Conservation (phyloP, 2,888 invertebrate species). For the Standfussiana lucernea region DNA sequence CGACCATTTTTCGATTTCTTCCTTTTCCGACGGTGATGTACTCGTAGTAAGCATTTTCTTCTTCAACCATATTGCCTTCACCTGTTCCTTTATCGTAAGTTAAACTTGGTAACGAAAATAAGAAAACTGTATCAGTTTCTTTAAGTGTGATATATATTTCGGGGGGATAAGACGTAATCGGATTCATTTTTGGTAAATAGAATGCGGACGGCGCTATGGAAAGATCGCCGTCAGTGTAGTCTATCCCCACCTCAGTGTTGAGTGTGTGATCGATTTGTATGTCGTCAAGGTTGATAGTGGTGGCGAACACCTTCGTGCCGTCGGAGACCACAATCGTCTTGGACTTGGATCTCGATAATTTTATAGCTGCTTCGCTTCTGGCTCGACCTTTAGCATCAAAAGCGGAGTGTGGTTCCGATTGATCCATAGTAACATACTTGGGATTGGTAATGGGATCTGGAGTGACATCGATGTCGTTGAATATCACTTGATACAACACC, state of each 20-base stretch:
- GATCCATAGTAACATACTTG: constrained; percentile 80
- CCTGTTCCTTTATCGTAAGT: constrained; percentile 91
- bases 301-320: constrained; percentile 83
- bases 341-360: constrained; percentile 70
- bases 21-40: constrained; percentile 93
- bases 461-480: constrained; percentile 78
- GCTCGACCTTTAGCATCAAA: constrained; percentile 77
- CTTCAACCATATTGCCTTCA: constrained; percentile 90
- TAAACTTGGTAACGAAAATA: constrained; percentile 92
- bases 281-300: constrained; percentile 89
- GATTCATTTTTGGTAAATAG: constrained; percentile 80
- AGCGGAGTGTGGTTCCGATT: constrained; percentile 81
- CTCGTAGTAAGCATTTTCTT: constrained; percentile 92
- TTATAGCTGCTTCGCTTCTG: constrained; percentile 75
- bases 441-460: constrained; percentile 81
- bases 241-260: constrained; percentile 82
- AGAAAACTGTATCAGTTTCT: constrained; percentile 92
- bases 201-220: constrained; percentile 85
- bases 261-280: constrained; percentile 88
- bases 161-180: constrained; percentile 86
- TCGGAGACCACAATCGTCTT: constrained; percentile 68
- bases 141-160: constrained; percentile 91
- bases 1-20: constrained; percentile 92
- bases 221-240: constrained; percentile 73
- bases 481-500: constrained; percentile 73